These are phyloP conservation scores for Archips xylosteana DNA, from an alignment of 2,888 invertebrate species.

Conservation along the genomic window DNA sequence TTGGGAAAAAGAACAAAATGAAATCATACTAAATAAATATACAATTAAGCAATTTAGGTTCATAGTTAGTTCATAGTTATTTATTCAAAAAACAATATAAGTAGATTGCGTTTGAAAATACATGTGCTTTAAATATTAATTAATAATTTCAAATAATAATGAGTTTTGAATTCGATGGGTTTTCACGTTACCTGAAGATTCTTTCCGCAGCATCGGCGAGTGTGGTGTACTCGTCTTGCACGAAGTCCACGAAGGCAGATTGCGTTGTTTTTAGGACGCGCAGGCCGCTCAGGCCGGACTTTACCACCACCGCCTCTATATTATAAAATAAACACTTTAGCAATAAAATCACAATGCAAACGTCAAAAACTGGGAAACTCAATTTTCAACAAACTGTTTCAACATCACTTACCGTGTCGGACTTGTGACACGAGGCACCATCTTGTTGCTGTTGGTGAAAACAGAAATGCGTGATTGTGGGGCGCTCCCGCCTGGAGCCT, in stretches of 20 bases:
- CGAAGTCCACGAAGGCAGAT: conserved; percentile 92
- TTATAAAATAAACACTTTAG: conserved; percentile 19
- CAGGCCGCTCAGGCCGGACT: conserved; percentile 89
- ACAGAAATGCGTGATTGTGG: conserved; percentile 92
- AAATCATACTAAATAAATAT: neutral
- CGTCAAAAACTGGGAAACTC: neutral
- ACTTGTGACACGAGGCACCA: conserved; percentile 89
- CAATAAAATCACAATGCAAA: conserved; percentile 42
- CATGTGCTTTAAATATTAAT: too few relatives aligned
- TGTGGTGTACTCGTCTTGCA: conserved; percentile 91
- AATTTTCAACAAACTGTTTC: neutral
- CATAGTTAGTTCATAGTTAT: too few relatives aligned
- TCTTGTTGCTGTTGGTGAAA: conserved; percentile 88
- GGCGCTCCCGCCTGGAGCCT: conserved; percentile 83
- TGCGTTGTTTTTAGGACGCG: conserved; percentile 93
- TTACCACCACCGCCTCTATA: conserved; percentile 84
- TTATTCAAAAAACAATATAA: too few relatives aligned
- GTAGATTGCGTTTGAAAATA: too few relatives aligned
- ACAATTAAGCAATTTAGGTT: too few relatives aligned
- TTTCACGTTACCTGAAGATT: conserved; percentile 84
- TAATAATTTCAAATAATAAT: too few relatives aligned
- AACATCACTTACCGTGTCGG: conserved; percentile 86
- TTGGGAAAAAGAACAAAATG: conserved; percentile 20
- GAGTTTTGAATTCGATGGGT: neutral
- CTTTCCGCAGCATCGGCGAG: conserved; percentile 91